Conservation (phyloP, 2,797 vertebrate genomes). For the Champsocephalus esox region DNA sequence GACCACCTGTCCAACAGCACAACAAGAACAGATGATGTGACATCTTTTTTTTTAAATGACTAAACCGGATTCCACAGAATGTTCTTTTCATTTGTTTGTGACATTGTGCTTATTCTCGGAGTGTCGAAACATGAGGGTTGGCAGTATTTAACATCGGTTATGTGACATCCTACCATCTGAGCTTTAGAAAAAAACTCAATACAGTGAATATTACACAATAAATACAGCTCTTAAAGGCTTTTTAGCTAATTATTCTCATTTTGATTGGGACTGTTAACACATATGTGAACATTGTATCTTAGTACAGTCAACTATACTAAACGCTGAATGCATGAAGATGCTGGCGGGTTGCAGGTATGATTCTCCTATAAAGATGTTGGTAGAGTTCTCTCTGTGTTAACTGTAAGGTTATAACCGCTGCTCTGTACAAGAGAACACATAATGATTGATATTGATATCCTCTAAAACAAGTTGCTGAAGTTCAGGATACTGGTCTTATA, state of each 20-base stretch:
- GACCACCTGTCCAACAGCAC: slow-evolving; percentile 9
- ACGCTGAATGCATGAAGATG: background rate
- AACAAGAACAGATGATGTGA: slow-evolving; percentile 8
- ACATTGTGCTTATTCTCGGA: slow-evolving; percentile 5
- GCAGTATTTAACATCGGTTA: slow-evolving; percentile 1
- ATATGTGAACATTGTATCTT: background rate
- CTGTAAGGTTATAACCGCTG: background rate
- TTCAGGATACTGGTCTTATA: background rate
- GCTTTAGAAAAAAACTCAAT: slow-evolving; percentile 3
- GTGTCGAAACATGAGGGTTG: slow-evolving; percentile 3
- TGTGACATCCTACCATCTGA: background rate
- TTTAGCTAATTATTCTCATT: background rate
- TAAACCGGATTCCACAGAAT: background rate
- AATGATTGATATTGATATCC: background rate
- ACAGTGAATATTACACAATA: background rate
- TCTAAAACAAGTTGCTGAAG: background rate
- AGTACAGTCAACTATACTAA: background rate
- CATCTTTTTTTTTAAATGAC: background rate
- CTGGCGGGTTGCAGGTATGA: background rate
- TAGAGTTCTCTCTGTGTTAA: background rate
- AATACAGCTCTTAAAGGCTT: background rate
- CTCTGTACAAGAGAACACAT: background rate
- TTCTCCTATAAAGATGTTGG: background rate
- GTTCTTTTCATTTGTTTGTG: background rate
- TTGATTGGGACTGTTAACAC: background rate